Evolutionary conservation across 2,797 vertebrate species (phyloP), one percentile per base, ranked within the genome.

Genomic region (Scarus forsteni): DNA sequence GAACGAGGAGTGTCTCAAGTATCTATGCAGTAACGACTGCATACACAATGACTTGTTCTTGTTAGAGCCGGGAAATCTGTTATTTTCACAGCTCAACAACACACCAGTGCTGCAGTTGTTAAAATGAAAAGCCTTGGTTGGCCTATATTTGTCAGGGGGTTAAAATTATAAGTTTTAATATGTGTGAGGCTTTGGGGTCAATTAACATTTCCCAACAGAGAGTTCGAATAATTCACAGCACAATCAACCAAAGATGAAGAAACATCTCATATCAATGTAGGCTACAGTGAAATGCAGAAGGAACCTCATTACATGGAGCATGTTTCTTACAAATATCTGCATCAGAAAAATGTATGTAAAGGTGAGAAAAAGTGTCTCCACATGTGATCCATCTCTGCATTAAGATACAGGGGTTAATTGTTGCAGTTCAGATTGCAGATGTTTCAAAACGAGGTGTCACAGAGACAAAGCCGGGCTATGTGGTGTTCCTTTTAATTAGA

Each of bases 401-500:
- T 72, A 10, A 55, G 45, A 60, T 58, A 60, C 18, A 18, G 49
- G 49, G 53, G 73, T 83, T 87, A 85, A 87, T 76, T 67, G 53
- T 40, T 59, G 35, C 7, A 35, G 44, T 58, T 15, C 11, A 36
- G 53, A 71, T 74, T 70, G 35, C 55, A 75, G 61, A 81, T 60
- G 69, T 86, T 86, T 83, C 18, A 66, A 82, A 87, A 78, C 75
- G 53, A 77, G 48, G 45, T 60, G 60, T 73, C 66, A 66, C 51
- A 67, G 62, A 87, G 55, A 87, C 67, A 88, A 77, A 89, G 75
- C 80, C 55, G 52, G 71, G 66, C 86, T 77, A 73, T 69, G 71
- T 85, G 66, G 57, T 7, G 66, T 78, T 88, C 66, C 78, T 88
- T 91, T 92, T 92, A 93, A 94, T 93, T 92, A 85, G 91, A 66